Conservation (phyloP, 1,140 invertebrate genomes). For the Venturia canescens region DNA sequence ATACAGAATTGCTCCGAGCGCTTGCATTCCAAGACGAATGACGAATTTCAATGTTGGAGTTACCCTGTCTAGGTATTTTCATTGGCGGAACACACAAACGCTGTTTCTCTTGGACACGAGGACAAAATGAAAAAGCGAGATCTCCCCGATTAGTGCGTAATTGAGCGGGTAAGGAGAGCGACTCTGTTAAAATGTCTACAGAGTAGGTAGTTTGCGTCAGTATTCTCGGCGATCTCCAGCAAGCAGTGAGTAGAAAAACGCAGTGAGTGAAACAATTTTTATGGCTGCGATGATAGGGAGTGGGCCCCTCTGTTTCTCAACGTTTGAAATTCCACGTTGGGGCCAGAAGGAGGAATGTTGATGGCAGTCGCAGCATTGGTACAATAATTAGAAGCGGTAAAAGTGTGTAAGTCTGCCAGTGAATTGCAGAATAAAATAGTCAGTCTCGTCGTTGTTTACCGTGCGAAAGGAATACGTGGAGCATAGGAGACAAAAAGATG, state of each 20-base stretch:
- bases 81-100: too few relatives aligned
- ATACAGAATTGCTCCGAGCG: too few relatives aligned
- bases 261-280: too few relatives aligned
- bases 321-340: background rate
- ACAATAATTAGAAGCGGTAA: background rate
- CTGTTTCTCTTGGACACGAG: too few relatives aligned
- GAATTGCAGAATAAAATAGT: conserved; percentile 19
- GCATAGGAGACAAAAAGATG: background rate
- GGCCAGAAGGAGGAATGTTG: background rate
- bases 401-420: conserved; percentile 20
- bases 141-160: conserved; percentile 20
- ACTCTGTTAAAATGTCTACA: background rate
- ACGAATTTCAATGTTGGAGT: too few relatives aligned
- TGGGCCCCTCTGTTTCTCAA: background rate
- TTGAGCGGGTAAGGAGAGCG: background rate
- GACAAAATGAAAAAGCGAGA: conserved; percentile 2
- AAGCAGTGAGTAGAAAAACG: background rate
- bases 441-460: conserved; percentile 21
- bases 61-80: too few relatives aligned
- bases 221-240: background rate
- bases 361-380: background rate
- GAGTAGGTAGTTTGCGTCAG: background rate
- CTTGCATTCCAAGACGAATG: too few relatives aligned
- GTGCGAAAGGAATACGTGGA: background rate
- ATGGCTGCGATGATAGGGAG: background rate